Base-by-base conservation (phyloP, 2,113 vertebrate species). In the Myotis brandtii region DNA sequence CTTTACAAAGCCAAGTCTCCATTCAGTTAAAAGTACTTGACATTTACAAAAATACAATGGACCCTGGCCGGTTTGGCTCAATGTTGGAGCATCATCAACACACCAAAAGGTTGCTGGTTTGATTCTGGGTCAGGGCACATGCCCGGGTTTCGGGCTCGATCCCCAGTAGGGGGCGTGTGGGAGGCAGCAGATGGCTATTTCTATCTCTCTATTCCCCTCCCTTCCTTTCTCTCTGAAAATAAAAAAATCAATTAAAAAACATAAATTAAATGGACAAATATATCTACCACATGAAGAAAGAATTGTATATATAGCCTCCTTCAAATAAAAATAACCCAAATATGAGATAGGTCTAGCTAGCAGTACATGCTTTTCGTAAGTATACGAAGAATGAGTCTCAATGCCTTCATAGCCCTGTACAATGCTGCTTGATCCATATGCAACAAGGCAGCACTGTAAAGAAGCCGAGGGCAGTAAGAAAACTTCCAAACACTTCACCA, bases 391-490 rank as follows among this genome's bases (percentile, higher is more conserved):
- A 67, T 34, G 94, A 89, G 93, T 98, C 99, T 98, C 98, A 97
- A 50, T 97, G 98, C 98, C 98, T 98, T 99, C 99, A 99, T 99
- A 99, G 99, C 99, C 99, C 99, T 99, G 99, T 99, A 99, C 99
- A 99, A 99, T 99, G 99, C 99, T 99, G 99, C 99, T 99, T 99
- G 99, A 99, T 98, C 98, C 98, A 98, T 98, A 98, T 98, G 98
- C 98, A 98, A 99, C 98, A 99, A 99, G 98, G 98, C 98, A 99
- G 98, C 98, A 99, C 98, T 98, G 98, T 99, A 99, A 98, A 99
- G 98, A 99, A 98, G 98, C 98, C 98, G 95, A 99, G 98, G 98
- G 98, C 98, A 99, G 70, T 92, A 80, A 99, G 98, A 95, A 96
- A 91, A 59, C n/a, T 13, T 94, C 72, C 94, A 95, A 82, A 95